phyloP scores from a whole-genome alignment of 2,888 invertebrate genomes.

The Epinotia ramella region DNA sequence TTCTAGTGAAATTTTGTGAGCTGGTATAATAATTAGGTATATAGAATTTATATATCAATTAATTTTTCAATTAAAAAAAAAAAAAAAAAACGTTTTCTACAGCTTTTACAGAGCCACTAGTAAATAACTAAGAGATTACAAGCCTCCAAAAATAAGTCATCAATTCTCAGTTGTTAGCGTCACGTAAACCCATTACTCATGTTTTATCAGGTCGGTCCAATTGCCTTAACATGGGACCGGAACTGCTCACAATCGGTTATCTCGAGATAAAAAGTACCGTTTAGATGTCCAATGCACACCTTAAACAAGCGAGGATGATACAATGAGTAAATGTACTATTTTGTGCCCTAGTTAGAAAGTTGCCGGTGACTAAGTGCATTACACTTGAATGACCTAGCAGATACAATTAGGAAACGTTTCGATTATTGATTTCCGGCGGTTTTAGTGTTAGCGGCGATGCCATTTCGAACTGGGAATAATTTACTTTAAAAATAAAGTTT shows the following conservation, averaged over 20 bases:
- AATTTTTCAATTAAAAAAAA: no score
- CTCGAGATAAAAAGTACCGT: constrained; percentile 61
- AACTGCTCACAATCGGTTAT: constrained; percentile 63
- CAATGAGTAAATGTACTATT: constrained; percentile 26
- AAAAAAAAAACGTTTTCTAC: no score
- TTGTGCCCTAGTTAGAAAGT: constrained; percentile 35
- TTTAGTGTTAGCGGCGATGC: background rate
- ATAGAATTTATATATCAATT: no score
- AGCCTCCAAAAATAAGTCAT: constrained; percentile 17
- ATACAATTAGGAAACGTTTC: background rate
- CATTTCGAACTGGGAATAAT: background rate
- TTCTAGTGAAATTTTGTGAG: no score
- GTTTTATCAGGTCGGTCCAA: constrained; percentile 61
- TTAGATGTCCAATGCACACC: constrained; percentile 52
- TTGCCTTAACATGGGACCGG: constrained; percentile 69
- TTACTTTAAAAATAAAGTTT: no score
- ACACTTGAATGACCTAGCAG: background rate
- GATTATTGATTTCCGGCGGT: background rate
- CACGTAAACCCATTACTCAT: constrained; percentile 58
- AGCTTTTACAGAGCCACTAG: no score
- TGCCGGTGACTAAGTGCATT: constrained; percentile 6
- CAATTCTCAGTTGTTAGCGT: constrained; percentile 19
- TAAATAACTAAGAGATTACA: background rate
- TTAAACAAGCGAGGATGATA: constrained; percentile 59
- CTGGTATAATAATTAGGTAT: no score